Evolutionary conservation across 1,140 invertebrate genomes (phyloP).

Genomic region (Caenorhabditis inopinata): DNA sequence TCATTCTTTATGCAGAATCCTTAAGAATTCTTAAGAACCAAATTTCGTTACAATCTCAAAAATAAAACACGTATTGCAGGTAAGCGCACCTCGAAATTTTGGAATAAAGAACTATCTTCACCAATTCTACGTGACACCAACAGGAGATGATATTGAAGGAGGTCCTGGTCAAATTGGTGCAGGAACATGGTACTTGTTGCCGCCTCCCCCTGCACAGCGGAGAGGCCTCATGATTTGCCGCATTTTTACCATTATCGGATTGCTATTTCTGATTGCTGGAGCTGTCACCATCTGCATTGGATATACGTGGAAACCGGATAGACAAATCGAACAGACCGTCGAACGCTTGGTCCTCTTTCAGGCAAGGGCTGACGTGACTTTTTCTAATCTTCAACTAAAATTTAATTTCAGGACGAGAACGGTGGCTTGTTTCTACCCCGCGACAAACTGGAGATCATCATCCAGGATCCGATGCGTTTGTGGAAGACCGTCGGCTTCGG

Average conservation of each 20-base stretch:
- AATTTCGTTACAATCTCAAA: too few relatives aligned
- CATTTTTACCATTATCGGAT: constrained; percentile 57
- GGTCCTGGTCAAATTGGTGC: background rate
- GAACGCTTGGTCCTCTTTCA: constrained; percentile 40
- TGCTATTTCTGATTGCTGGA: constrained; percentile 56
- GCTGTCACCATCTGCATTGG: constrained; percentile 59
- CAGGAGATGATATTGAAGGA: constrained; percentile 56
- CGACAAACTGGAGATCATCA: constrained; percentile 58
- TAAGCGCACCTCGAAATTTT: constrained; percentile 49
- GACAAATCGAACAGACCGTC: constrained; percentile 52
- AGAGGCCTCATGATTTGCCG: constrained; percentile 57
- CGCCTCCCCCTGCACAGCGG: constrained; percentile 58
- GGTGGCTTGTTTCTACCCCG: constrained; percentile 63
- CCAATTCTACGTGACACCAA: constrained; percentile 60
- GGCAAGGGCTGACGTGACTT: too few relatives aligned
- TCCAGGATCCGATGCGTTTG: constrained; percentile 61
- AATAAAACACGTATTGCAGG: background rate
- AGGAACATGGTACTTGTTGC: constrained; percentile 54
- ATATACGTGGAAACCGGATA: constrained; percentile 59
- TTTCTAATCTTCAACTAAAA: too few relatives aligned
- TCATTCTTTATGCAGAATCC: too few relatives aligned
- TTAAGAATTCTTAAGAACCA: too few relatives aligned
- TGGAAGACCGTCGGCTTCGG: constrained; percentile 64
- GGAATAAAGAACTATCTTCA: constrained; percentile 62
- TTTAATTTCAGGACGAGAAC: constrained; percentile 58